These are phyloP conservation scores for Zingel zingel DNA, from an alignment of 2,113 vertebrate genomes.

Conservation along the genomic window DNA sequence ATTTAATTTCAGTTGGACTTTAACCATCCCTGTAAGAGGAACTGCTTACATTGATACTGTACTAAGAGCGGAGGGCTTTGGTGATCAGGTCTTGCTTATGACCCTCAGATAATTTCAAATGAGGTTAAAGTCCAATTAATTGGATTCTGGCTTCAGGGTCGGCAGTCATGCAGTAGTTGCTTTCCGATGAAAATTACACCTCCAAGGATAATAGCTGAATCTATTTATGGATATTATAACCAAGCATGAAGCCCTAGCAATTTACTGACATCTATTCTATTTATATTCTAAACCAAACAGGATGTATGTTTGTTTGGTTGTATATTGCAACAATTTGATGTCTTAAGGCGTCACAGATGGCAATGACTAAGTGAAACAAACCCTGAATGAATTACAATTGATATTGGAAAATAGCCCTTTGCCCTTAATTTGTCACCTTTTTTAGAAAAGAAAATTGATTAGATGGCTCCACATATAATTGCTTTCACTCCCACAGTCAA, in stretches of 20 bases:
- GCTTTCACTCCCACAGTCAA: conserved; percentile 47
- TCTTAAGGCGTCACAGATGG: neutral
- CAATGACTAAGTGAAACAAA: conserved; percentile 30
- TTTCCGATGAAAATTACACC: conserved; percentile 47
- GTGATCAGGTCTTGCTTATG: conserved; percentile 33
- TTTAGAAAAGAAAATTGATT: conserved; percentile 49
- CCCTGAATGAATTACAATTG: conserved; percentile 25
- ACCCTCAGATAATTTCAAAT: conserved; percentile 46
- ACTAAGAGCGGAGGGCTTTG: conserved; percentile 9
- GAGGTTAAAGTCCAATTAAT: conserved; percentile 66
- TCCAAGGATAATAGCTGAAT: conserved; percentile 52
- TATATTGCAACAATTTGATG: neutral
- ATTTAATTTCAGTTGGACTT: neutral
- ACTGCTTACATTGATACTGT: conserved; percentile 28
- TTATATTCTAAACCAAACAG: neutral
- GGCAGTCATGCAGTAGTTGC: conserved; percentile 32
- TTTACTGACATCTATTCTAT: neutral
- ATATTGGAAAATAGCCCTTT: conserved; percentile 45
- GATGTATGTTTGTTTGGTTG: neutral
- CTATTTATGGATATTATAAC: conserved; percentile 31
- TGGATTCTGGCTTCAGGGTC: conserved; percentile 53
- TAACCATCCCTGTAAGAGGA: neutral
- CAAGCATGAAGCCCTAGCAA: neutral
- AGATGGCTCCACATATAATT: conserved; percentile 47
- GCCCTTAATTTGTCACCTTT: conserved; percentile 50